phyloP scores from a whole-genome alignment of 2,113 vertebrate species.

The Oophaga pumilio region DNA sequence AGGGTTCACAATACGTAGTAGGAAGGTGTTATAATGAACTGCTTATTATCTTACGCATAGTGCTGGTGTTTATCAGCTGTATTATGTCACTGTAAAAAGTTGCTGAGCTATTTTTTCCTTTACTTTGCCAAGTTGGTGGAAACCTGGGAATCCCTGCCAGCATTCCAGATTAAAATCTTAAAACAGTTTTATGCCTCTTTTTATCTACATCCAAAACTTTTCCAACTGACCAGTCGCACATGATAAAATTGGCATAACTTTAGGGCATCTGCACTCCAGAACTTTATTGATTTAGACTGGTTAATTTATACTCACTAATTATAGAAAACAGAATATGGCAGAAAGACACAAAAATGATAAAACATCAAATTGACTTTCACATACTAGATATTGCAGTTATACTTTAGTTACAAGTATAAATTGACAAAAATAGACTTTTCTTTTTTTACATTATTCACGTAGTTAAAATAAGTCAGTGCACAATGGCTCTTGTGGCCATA shows the following conservation, averaged over 20 bases:
- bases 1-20: background rate
- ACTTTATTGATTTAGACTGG: background rate
- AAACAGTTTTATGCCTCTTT: slow-evolving; percentile 21
- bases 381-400: background rate
- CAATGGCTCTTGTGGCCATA: background rate
- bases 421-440: background rate
- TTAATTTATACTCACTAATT: slow-evolving; percentile 9
- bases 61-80: slow-evolving; percentile 46
- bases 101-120: background rate
- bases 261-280: slow-evolving; percentile 50
- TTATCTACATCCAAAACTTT: slow-evolving; percentile 43
- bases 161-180: slow-evolving; percentile 46
- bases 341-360: background rate
- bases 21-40: background rate
- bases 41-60: background rate
- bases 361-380: background rate
- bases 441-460: no score
- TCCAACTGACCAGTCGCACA: slow-evolving; percentile 51
- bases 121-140: slow-evolving; percentile 28
- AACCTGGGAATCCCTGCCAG: slow-evolving; percentile 28
- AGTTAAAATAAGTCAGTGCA: no score
- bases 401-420: background rate
- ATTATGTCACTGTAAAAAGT: slow-evolving; percentile 35
- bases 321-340: slow-evolving; percentile 1
- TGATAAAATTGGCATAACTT: slow-evolving; percentile 44